A percentile compares a stretch with the other conserved stretches of the same genome.
phyloP scores from a whole-genome alignment of 1,140 invertebrate species.

The Eufriesea mexicana region DNA sequence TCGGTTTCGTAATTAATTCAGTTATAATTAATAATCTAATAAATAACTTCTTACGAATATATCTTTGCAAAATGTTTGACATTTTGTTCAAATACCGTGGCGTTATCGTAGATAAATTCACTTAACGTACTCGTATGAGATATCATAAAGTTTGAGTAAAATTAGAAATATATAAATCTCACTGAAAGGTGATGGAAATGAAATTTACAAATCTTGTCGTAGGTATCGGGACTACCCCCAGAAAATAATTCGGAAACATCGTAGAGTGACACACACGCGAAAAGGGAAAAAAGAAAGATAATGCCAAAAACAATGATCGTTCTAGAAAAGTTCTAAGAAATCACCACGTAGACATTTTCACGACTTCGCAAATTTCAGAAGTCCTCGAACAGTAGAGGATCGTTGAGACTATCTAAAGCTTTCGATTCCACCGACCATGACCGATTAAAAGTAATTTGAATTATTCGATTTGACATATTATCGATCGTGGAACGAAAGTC shows the following conservation, averaged over 20 bases:
- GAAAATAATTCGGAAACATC: no score
- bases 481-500: constrained; percentile 26
- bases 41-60: not conserved
- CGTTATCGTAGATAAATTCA: no score
- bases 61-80: not conserved
- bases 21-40: not conserved
- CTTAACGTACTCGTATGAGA: not conserved
- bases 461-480: not conserved
- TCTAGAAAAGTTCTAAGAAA: not conserved
- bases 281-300: not conserved
- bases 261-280: no score
- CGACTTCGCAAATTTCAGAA: not conserved
- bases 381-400: not conserved
- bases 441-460: not conserved
- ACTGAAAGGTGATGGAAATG: not conserved
- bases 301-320: not conserved
- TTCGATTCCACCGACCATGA: not conserved
- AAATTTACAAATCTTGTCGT: not conserved
- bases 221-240: no score
- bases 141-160: not conserved
- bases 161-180: not conserved
- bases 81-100: not conserved
- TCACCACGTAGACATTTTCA: not conserved
- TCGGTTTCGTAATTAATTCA: not conserved
- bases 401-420: not conserved